Evolutionary conservation across 2,797 vertebrate genomes (phyloP).

Genomic region (Catostomus latipinnis): DNA sequence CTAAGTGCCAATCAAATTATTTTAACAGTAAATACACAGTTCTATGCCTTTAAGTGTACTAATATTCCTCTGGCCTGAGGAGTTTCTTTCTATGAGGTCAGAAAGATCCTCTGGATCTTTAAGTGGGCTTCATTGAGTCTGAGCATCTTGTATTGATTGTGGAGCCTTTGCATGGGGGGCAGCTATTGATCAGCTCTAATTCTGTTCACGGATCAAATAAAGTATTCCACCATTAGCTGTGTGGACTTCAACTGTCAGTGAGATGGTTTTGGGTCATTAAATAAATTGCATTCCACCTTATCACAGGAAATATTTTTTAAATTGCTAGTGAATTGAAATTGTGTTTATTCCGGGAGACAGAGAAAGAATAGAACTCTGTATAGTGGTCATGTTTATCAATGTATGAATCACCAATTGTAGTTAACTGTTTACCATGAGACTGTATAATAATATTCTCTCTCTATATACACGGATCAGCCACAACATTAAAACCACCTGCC

Average conservation of each 20-base stretch:
- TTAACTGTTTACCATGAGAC: slow-evolving; percentile 14
- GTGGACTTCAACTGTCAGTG: slow-evolving; percentile 42
- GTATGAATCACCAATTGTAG: slow-evolving; percentile 15
- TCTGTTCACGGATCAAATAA: slow-evolving; percentile 44
- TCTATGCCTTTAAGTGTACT: slow-evolving; percentile 4
- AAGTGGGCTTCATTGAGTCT: slow-evolving; percentile 29
- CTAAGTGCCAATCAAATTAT: not conserved
- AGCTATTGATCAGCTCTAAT: slow-evolving; percentile 53
- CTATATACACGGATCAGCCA: no score
- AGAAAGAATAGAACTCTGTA: not conserved
- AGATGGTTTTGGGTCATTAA: slow-evolving; percentile 29
- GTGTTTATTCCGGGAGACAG: not conserved
- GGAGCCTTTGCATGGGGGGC: slow-evolving; percentile 24
- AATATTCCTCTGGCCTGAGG: slow-evolving; percentile 2
- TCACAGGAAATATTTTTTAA: not conserved
- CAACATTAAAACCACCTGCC: no score
- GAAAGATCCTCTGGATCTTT: slow-evolving; percentile 10
- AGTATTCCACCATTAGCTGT: slow-evolving; percentile 40
- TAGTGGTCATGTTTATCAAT: not conserved
- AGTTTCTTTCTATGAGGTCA: slow-evolving; percentile 9
- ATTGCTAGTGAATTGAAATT: not conserved
- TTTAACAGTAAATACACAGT: slow-evolving; percentile 2
- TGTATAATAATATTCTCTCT: not conserved
- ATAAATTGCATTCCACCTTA: slow-evolving; percentile 32
- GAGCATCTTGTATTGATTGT: slow-evolving; percentile 38